Evolutionary conservation across 2,113 vertebrate species (phyloP).

Genomic region (Cygnus atratus): DNA sequence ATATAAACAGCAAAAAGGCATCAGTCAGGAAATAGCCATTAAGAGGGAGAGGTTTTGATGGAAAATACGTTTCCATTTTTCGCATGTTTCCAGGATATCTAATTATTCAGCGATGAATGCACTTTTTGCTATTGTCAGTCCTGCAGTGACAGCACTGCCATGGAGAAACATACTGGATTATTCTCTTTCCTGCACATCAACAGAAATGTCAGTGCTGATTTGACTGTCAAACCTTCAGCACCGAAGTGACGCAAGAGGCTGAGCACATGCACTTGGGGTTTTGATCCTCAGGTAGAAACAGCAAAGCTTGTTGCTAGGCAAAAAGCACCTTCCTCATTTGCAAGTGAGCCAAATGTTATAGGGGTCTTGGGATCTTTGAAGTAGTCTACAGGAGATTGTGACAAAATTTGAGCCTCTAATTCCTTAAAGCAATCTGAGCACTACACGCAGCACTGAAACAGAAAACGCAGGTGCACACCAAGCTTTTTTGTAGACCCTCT

Average conservation of each 20-base stretch:
- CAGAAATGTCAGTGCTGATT: constrained; percentile 29
- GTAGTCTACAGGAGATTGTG: fast-evolving
- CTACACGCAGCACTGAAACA: background rate
- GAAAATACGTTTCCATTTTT: background rate
- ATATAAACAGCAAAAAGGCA: constrained; percentile 15
- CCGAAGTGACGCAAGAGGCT: background rate
- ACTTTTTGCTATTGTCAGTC: background rate
- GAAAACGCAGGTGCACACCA: background rate
- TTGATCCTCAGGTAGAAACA: background rate
- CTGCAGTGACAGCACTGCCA: background rate
- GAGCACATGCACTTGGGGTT: background rate
- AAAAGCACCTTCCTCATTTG: background rate
- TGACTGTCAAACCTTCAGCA: constrained; percentile 23
- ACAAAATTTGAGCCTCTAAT: background rate
- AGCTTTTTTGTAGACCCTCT: background rate
- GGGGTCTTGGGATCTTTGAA: background rate
- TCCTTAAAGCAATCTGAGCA: background rate
- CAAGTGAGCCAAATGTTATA: background rate
- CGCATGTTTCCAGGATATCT: background rate
- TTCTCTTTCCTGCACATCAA: constrained; percentile 16
- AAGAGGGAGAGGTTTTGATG: background rate
- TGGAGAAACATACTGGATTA: constrained; percentile 6
- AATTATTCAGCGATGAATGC: background rate
- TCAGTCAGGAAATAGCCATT: constrained; percentile 2
- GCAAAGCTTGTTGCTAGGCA: background rate